A percentile compares a stretch with the other conserved stretches of the same genome.
phyloP scores from a whole-genome alignment of 1,140 invertebrate species.

The Zaprionus tsacasi region DNA sequence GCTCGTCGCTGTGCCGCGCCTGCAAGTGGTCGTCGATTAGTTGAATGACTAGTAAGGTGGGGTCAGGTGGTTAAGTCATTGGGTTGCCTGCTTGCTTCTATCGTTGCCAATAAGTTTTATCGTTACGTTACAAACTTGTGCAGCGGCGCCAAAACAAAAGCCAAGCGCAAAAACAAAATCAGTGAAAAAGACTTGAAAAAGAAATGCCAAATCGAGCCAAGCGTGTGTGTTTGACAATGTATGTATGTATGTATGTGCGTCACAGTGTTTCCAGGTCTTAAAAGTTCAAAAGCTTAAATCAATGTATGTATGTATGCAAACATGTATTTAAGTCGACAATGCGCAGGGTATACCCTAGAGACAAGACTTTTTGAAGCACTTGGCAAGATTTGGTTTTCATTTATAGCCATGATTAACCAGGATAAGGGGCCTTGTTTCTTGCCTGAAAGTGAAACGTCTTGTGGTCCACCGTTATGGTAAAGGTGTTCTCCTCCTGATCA shows the following conservation, averaged over 20 bases:
- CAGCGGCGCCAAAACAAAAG: constrained; percentile 35
- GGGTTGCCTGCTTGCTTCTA: constrained; percentile 15
- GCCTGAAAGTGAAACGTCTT: constrained; percentile 99
- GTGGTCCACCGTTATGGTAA: constrained; percentile 99
- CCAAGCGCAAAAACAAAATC: constrained; percentile 38
- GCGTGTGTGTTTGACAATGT: background rate
- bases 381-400: background rate
- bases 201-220: constrained; percentile 3
- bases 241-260: background rate
- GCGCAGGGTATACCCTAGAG: background rate
- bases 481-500: constrained; percentile 99
- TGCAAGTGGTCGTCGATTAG: constrained; percentile 78
- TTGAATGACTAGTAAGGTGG: constrained; percentile 9
- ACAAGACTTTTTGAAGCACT: background rate
- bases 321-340: background rate
- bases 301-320: background rate
- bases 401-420: background rate
- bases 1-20: constrained; percentile 96
- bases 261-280: background rate
- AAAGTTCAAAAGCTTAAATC: constrained; percentile 21
- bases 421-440: constrained; percentile 31
- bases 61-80: background rate
- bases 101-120: constrained; percentile 69
- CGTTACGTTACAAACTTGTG: constrained; percentile 68
- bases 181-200: constrained; percentile 29